Percentiles rank a stretch among this genome's conserved stretches.
These are phyloP conservation scores for Rhinatrema bivittatum DNA, from an alignment of 2,797 vertebrate genomes.

Conservation along the genomic window DNA sequence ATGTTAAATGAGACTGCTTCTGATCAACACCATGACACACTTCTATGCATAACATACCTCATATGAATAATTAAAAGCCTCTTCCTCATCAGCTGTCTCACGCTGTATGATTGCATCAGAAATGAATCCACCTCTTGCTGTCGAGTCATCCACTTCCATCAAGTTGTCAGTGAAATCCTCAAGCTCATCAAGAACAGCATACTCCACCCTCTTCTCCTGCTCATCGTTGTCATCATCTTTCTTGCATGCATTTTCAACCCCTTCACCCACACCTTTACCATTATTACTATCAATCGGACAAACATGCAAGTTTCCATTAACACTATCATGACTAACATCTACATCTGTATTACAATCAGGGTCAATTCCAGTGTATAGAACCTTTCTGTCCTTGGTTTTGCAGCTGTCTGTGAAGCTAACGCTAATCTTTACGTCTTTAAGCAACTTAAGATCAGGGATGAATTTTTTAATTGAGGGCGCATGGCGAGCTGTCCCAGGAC, in stretches of 20 bases:
- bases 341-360: slow-evolving; percentile 58
- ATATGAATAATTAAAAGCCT: slow-evolving; percentile 78
- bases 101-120: slow-evolving; percentile 87
- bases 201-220: slow-evolving; percentile 95
- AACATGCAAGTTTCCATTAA: slow-evolving; percentile 84
- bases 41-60: slow-evolving; percentile 91
- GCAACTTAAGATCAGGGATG: slow-evolving; percentile 89
- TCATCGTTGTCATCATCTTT: slow-evolving; percentile 79
- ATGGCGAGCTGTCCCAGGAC: slow-evolving; percentile 90
- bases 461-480: slow-evolving; percentile 87
- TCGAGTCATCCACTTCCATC: slow-evolving; percentile 83
- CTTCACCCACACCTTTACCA: slow-evolving; percentile 52
- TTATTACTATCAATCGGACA: slow-evolving; percentile 61
- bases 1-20: too few species aligned
- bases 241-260: slow-evolving; percentile 58
- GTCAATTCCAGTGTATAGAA: slow-evolving; percentile 85
- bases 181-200: slow-evolving; percentile 95
- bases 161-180: slow-evolving; percentile 95
- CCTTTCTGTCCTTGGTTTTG: slow-evolving; percentile 91
- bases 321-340: slow-evolving; percentile 56
- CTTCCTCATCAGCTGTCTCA: slow-evolving; percentile 83
- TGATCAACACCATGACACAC: too few species aligned
- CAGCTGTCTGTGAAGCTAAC: slow-evolving; percentile 92
- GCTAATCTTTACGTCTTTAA: slow-evolving; percentile 94
- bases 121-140: slow-evolving; percentile 80